phyloP scores from a whole-genome alignment of 2,888 invertebrate species.

The Oscheius sp. region DNA sequence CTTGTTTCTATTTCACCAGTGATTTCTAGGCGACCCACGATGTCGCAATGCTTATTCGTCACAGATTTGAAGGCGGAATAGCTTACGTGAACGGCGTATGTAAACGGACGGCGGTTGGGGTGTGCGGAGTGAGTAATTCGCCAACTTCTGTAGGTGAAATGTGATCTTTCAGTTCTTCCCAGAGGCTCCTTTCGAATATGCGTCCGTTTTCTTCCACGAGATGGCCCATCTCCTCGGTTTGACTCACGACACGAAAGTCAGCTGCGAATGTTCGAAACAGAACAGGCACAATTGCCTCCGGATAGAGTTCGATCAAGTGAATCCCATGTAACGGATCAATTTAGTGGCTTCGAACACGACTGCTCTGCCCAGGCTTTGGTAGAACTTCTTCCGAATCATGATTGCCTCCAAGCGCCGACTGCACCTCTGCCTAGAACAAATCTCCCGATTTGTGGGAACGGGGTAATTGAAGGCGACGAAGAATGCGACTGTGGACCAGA shows the following conservation, averaged over 20 bases:
- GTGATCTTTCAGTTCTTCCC: slow-evolving; percentile 42
- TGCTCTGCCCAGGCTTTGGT: slow-evolving; percentile 58
- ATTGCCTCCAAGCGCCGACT: slow-evolving; percentile 43
- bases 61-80: slow-evolving; percentile 60
- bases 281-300: slow-evolving; percentile 52
- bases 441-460: slow-evolving; percentile 56
- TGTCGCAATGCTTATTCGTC: slow-evolving; percentile 51
- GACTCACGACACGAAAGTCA: slow-evolving; percentile 48
- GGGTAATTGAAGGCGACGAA: slow-evolving; percentile 53
- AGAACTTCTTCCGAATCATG: slow-evolving; percentile 44
- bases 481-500: slow-evolving; percentile 60
- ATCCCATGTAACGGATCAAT: slow-evolving; percentile 8
- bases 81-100: slow-evolving; percentile 56
- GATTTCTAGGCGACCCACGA: slow-evolving; percentile 44
- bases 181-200: slow-evolving; percentile 51
- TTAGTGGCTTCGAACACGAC: slow-evolving; percentile 55
- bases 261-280: slow-evolving; percentile 46
- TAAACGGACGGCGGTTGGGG: slow-evolving; percentile 48
- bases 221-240: slow-evolving; percentile 58
- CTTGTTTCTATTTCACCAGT: background rate
- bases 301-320: slow-evolving; percentile 43
- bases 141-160: background rate
- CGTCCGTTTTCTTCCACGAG: slow-evolving; percentile 58
- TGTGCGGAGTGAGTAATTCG: slow-evolving; percentile 52
- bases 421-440: slow-evolving; percentile 36